Conservation (phyloP, 2,113 vertebrate genomes). For the Bungarus multicinctus region DNA sequence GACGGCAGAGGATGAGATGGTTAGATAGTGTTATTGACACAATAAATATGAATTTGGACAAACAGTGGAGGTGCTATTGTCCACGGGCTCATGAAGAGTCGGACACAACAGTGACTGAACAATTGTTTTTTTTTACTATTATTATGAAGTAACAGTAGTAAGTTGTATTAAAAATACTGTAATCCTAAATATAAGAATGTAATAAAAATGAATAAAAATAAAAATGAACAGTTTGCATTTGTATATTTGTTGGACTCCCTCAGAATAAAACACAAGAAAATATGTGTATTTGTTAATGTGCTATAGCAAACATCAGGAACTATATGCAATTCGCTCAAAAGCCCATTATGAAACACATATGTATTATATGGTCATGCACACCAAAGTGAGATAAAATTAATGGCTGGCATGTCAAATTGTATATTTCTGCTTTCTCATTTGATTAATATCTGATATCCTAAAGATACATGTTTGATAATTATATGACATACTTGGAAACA, state of each 20-base stretch:
- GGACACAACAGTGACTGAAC: not conserved
- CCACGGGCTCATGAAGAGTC: not conserved
- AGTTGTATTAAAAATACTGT: not conserved
- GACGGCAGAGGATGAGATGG: not conserved
- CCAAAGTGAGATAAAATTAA: not conserved
- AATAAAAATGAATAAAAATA: not conserved
- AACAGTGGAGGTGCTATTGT: not conserved
- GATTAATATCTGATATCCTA: not conserved
- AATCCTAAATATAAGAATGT: not conserved
- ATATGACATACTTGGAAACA: not conserved
- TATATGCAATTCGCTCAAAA: too few species aligned
- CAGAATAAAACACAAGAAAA: not conserved
- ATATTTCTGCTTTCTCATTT: not conserved
- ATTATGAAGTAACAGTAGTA: not conserved
- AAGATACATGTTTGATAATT: not conserved
- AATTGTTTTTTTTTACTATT: not conserved
- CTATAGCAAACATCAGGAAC: not conserved
- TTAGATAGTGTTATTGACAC: not conserved
- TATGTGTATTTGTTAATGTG: not conserved
- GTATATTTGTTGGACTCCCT: not conserved
- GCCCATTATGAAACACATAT: not conserved
- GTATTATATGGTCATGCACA: not conserved
- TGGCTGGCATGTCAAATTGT: not conserved
- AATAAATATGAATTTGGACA: not conserved
- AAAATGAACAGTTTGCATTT: not conserved